Percentiles rank a stretch among this genome's conserved stretches.
Evolutionary conservation across 2,888 invertebrate genomes (phyloP).

Genomic region (Exephanes ischioxanthus): DNA sequence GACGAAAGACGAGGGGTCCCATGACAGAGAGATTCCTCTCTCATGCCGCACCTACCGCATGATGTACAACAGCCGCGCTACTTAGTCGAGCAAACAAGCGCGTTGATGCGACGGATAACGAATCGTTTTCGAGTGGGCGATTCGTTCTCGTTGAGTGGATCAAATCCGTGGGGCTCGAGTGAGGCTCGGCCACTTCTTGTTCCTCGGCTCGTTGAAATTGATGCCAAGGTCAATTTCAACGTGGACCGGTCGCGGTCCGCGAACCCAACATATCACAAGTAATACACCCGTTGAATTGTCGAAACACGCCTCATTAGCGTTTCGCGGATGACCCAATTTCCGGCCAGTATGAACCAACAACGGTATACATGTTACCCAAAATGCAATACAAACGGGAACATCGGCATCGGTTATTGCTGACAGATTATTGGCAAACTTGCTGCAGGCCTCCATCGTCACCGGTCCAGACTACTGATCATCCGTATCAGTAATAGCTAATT

Average conservation of each 20-base stretch:
- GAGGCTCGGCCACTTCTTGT: conserved; percentile 21
- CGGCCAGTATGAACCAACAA: neutral
- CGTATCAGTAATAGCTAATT: conserved; percentile 3
- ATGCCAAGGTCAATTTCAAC: conserved; percentile 71
- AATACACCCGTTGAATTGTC: conserved; percentile 6
- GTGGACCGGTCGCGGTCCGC: conserved; percentile 17
- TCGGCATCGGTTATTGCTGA: conserved; percentile 3
- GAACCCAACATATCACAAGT: conserved; percentile 10
- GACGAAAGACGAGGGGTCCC: conserved; percentile 21
- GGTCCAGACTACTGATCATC: neutral
- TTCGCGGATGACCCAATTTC: neutral
- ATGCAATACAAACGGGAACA: neutral
- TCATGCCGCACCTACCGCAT: conserved; percentile 62
- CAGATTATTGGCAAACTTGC: conserved; percentile 17
- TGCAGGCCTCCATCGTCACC: neutral
- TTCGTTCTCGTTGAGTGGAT: conserved; percentile 72
- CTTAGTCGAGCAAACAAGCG: conserved; percentile 60
- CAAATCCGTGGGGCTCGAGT: conserved; percentile 34
- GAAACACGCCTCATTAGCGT: conserved; percentile 10
- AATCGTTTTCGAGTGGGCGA: conserved; percentile 76
- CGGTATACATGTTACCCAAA: neutral
- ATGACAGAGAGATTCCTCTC: conserved; percentile 63
- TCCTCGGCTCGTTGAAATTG: conserved; percentile 68
- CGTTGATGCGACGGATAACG: conserved; percentile 72
- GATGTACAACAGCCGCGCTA: conserved; percentile 64